Conservation (phyloP, 2,797 vertebrate genomes). For the Clamator glandarius region DNA sequence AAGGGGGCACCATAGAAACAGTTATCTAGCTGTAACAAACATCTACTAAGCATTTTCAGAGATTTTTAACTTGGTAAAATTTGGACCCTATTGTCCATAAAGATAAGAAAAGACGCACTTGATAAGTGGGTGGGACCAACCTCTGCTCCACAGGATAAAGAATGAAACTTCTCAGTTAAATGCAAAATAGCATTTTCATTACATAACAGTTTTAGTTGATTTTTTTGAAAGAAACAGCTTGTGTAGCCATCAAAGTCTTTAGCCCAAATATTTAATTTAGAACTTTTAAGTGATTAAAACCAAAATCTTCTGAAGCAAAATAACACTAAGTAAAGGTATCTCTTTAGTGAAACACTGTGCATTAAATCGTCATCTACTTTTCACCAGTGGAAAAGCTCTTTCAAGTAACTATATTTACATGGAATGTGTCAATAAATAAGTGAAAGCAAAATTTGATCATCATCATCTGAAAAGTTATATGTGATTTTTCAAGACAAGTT, state of each 20-base stretch:
- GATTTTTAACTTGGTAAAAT: neutral
- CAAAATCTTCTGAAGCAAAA: neutral
- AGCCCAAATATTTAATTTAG: neutral
- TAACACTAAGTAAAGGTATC: neutral
- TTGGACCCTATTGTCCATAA: neutral
- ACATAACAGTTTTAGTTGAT: neutral
- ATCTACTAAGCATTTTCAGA: neutral
- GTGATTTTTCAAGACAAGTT: neutral
- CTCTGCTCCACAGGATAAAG: neutral
- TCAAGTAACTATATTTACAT: neutral
- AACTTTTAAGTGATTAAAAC: neutral
- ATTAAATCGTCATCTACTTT: neutral
- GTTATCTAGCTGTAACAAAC: neutral
- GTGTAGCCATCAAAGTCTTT: neutral
- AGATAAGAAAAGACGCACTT: neutral
- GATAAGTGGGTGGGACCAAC: neutral
- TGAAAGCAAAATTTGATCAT: neutral
- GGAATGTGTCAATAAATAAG: neutral
- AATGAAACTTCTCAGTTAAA: neutral
- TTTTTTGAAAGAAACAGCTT: neutral
- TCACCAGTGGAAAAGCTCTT: neutral
- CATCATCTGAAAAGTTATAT: neutral
- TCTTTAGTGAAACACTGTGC: neutral
- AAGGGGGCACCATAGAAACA: neutral
- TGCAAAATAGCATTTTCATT: neutral